These are phyloP conservation scores for Littorina saxatilis DNA, from an alignment of 1,140 invertebrate species.

Conservation along the genomic window DNA sequence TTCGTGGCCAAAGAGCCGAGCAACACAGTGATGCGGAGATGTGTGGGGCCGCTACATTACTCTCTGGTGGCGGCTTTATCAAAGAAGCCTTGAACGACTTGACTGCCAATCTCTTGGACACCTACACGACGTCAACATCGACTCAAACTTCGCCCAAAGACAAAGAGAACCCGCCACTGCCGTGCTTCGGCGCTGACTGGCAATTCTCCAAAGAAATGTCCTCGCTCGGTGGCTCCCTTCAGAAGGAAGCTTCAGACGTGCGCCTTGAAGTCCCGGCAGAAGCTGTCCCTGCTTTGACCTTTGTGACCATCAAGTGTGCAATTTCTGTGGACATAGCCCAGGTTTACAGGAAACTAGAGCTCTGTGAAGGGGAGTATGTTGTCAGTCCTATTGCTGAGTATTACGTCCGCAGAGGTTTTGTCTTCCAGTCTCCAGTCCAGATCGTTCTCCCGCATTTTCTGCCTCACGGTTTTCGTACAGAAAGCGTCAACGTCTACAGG, in stretches of 20 bases:
- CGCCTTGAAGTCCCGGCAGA: not conserved
- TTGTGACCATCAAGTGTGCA: not conserved
- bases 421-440: not conserved
- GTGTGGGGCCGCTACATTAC: no score
- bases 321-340: not conserved
- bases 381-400: slow-evolving; percentile 1
- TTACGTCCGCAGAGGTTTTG: not conserved
- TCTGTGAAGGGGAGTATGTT: not conserved
- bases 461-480: not conserved
- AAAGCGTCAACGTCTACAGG: not conserved
- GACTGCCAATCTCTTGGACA: not conserved
- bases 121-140: not conserved
- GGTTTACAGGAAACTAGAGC: not conserved
- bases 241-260: not conserved
- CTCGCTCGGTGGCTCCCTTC: not conserved
- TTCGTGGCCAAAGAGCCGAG: no score
- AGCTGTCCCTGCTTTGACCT: not conserved
- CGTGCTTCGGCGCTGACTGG: not conserved
- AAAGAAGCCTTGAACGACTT: no score
- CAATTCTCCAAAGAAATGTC: not conserved
- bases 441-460: not conserved
- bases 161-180: not conserved
- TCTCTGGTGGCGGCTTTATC: no score
- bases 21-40: no score
- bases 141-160: not conserved